phyloP scores from a whole-genome alignment of 2,113 vertebrate species.

The Lathamus discolor region DNA sequence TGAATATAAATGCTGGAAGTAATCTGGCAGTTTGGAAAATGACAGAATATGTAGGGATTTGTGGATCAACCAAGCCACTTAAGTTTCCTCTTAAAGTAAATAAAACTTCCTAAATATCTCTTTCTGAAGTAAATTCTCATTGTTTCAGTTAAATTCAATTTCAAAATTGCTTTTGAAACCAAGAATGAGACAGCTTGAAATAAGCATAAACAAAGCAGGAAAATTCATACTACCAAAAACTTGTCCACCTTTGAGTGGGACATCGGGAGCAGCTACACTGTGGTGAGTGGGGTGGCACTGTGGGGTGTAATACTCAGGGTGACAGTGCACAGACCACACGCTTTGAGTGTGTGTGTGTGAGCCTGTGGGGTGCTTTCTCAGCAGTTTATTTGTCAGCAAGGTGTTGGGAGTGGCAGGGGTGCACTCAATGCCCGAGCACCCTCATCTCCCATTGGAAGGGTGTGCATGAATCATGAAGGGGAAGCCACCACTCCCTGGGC shows the following conservation, averaged over 20 bases:
- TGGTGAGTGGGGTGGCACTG: neutral
- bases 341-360: rapidly evolving
- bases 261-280: rapidly evolving
- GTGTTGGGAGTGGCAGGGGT: neutral
- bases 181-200: neutral
- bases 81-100: neutral
- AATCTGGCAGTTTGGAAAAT: neutral
- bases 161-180: neutral
- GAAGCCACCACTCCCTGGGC: rapidly evolving
- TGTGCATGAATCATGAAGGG: rapidly evolving
- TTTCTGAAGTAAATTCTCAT: neutral
- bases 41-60: neutral
- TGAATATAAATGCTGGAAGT: neutral
- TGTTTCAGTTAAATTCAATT: neutral
- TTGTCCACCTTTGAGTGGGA: neutral
- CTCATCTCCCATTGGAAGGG: neutral
- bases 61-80: neutral
- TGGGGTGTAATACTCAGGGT: neutral
- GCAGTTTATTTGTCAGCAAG: rapidly evolving
- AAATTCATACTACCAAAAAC: neutral
- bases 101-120: neutral
- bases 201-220: neutral
- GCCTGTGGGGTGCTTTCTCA: neutral
- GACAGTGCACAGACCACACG: too few species aligned
- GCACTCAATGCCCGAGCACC: neutral